phyloP scores from a whole-genome alignment of 2,113 vertebrate species.

The Neomonachus schauinslandi region DNA sequence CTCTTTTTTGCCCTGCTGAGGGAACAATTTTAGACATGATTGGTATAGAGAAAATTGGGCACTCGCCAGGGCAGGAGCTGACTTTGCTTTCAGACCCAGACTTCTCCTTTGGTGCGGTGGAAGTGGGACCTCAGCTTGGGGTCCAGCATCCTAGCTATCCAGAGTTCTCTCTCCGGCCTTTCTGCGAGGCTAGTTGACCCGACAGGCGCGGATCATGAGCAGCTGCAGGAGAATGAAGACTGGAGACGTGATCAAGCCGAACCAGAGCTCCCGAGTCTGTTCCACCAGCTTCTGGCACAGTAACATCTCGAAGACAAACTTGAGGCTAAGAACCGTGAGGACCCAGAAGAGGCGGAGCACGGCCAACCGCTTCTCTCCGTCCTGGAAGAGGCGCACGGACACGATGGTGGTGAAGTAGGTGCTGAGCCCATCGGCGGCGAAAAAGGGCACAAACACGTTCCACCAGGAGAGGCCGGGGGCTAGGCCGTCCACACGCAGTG shows the following conservation, averaged over 20 bases:
- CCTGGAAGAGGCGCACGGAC: slow-evolving; percentile 97
- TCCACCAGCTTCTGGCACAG: slow-evolving; percentile 97
- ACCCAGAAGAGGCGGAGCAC: slow-evolving; percentile 98
- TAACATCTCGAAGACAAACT: slow-evolving; percentile 98
- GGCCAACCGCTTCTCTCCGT: slow-evolving; percentile 96
- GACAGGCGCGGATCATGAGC: slow-evolving; percentile 97
- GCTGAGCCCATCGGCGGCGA: slow-evolving; percentile 97
- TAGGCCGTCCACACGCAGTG: slow-evolving; percentile 90
- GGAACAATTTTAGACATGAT: background rate
- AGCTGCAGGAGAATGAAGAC: slow-evolving; percentile 98
- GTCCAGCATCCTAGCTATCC: background rate
- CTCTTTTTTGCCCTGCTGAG: background rate
- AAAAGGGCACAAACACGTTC: slow-evolving; percentile 96
- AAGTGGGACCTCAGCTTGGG: background rate
- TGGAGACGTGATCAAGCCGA: slow-evolving; percentile 95
- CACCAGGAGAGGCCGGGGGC: slow-evolving; percentile 92
- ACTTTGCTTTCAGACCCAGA: background rate
- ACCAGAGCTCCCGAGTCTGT: slow-evolving; percentile 93
- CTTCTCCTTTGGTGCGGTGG: background rate
- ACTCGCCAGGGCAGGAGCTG: background rate
- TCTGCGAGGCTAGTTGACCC: slow-evolving; percentile 90
- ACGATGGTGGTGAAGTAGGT: slow-evolving; percentile 99
- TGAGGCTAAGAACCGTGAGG: slow-evolving; percentile 97
- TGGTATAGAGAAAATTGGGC: background rate
- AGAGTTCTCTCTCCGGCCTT: background rate